Evolutionary conservation across 2,888 invertebrate species (phyloP), one percentile per base, ranked within the genome.

Genomic region (Clanis bilineata): DNA sequence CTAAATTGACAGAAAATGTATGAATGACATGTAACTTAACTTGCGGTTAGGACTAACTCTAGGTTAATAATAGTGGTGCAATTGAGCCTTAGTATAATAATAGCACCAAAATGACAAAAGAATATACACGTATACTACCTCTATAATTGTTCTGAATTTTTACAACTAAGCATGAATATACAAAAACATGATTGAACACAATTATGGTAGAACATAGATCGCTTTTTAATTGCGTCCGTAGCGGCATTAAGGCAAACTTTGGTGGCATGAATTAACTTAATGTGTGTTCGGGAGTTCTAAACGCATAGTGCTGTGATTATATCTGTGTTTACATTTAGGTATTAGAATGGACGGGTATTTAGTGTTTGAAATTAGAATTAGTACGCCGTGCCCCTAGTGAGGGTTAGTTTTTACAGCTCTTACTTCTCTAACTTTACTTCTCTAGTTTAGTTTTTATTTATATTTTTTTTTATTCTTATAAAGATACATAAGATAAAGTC

Each of bases 191-290:
- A 32, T 51, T 51, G 51, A 51, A 32, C 28, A 51, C 51, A 51
- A 51, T 51, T 51, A 51, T 21, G 15, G 32, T 32, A 51, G 32
- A 51, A 32, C 32, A 51, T 51, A 51, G 51, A 51, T 51, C 18
- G 51, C 51, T 51, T 51, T 51, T 28, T 51, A 51, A 51, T 51
- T 32, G 51, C 51, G 28, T 18, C 18, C 3, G 28, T 7, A 18
- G 51, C 28, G 18, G 28, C 51, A 51, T 51, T 51, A 51, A 51
- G 51, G 51, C 51, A 51, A 51, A 51, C 51, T 51, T 18, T 28
- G 28, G 51, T 32, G 21, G 51, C 51, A 18, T 32, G 51, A 51
- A 51, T 51, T 51, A 51, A 51, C 51, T 51, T 51, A 51, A 51
- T 51, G 51, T 10, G 28, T 51, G 51, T 51, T 51, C 32, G 51